Evolutionary conservation across 2,888 invertebrate genomes (phyloP).

Genomic region (Dolichomitus sp.): DNA sequence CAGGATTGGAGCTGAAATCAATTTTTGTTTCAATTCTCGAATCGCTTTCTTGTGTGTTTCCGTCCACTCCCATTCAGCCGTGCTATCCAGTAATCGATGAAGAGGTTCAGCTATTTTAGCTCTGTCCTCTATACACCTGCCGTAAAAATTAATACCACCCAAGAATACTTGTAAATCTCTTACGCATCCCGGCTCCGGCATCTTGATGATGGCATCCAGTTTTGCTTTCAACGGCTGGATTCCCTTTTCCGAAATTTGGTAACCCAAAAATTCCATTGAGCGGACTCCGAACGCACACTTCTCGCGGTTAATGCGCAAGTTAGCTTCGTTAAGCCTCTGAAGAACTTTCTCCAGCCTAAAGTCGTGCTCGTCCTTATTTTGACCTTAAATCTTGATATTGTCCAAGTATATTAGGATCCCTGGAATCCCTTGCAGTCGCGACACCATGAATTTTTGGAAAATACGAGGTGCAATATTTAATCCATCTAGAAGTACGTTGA

Average conservation of each 20-base stretch:
- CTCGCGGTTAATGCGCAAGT: slow-evolving; percentile 25
- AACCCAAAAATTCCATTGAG: slow-evolving; percentile 41
- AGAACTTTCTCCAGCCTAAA: neutral
- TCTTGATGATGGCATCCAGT: neutral
- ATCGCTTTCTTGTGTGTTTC: slow-evolving; percentile 71
- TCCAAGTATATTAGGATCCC: slow-evolving; percentile 39
- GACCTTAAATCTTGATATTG: slow-evolving; percentile 44
- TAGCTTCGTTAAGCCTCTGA: neutral
- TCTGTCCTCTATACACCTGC: neutral
- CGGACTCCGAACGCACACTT: slow-evolving; percentile 32
- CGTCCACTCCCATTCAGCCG: slow-evolving; percentile 46
- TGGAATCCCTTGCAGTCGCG: slow-evolving; percentile 25
- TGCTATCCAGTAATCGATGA: neutral
- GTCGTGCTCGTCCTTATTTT: slow-evolving; percentile 27
- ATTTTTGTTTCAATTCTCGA: slow-evolving; percentile 55
- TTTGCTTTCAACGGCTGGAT: neutral
- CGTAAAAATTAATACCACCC: slow-evolving; percentile 1
- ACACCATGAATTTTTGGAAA: slow-evolving; percentile 40
- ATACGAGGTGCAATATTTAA: slow-evolving; percentile 14
- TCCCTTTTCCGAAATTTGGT: neutral
- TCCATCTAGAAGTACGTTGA: too few relatives aligned
- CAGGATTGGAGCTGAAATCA: slow-evolving; percentile 61
- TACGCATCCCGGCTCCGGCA: neutral
- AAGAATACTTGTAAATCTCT: slow-evolving; percentile 4
- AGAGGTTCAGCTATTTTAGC: neutral